Conservation (phyloP, 2,888 invertebrate genomes). For the Cordylochernes scorpioides region DNA sequence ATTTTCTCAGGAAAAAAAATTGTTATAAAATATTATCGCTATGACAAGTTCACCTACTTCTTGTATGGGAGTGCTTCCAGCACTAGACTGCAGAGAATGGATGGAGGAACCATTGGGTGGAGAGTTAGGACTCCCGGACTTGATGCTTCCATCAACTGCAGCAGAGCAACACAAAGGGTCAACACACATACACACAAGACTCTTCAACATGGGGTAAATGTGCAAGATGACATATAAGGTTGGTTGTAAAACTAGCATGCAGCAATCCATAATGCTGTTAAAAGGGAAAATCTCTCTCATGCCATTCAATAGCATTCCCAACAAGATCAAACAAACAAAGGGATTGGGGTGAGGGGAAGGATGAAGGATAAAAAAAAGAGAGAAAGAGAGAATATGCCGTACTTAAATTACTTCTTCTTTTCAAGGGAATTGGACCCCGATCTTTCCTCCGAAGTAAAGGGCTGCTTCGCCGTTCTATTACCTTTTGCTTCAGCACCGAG, state of each 20-base stretch:
- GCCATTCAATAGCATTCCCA: no score
- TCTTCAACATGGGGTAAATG: no score
- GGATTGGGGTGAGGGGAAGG: no score
- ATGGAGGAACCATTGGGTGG: slow-evolving; percentile 34
- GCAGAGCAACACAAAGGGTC: not conserved
- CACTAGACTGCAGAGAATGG: slow-evolving; percentile 33
- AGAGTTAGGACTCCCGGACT: slow-evolving; percentile 47
- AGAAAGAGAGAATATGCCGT: no score
- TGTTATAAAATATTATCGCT: not conserved
- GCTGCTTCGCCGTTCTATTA: slow-evolving; percentile 64
- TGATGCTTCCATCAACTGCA: slow-evolving; percentile 20
- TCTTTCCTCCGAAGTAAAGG: slow-evolving; percentile 54
- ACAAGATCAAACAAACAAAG: no score
- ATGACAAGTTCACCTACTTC: slow-evolving; percentile 26
- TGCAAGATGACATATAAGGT: no score
- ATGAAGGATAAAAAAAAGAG: no score
- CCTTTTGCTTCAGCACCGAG: slow-evolving; percentile 42
- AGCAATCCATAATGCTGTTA: not conserved
- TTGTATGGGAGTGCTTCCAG: slow-evolving; percentile 40
- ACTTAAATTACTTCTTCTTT: slow-evolving; percentile 33
- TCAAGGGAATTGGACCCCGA: slow-evolving; percentile 40
- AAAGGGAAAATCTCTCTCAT: no score
- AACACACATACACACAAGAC: not conserved
- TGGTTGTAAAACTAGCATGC: not conserved
- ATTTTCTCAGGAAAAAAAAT: not conserved